phyloP scores from a whole-genome alignment of 2,113 vertebrate species.

The Gambusia affinis region DNA sequence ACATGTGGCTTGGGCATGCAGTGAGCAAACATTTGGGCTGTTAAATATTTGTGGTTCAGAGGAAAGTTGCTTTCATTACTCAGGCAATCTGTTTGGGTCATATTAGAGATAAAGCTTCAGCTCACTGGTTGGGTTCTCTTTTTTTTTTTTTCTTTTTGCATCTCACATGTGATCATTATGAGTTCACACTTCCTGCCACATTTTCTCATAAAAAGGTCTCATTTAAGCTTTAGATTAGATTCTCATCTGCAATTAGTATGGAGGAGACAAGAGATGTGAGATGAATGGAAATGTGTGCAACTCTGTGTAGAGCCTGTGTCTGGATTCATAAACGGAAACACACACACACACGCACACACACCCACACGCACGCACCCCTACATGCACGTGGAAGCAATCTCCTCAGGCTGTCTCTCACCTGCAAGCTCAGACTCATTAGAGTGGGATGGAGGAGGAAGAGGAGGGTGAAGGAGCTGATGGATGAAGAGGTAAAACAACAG shows the following conservation, averaged over 20 bases:
- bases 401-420: constrained; percentile 60
- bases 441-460: constrained; percentile 16
- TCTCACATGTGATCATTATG: constrained; percentile 15
- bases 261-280: constrained; percentile 48
- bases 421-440: constrained; percentile 54
- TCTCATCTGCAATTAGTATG: constrained; percentile 63
- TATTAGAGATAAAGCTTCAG: not conserved
- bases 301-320: constrained; percentile 33
- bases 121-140: not conserved
- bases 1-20: constrained; percentile 9
- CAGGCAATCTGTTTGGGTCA: not conserved
- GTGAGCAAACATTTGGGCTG: constrained; percentile 3
- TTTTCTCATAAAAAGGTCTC: constrained; percentile 3
- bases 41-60: constrained; percentile 23
- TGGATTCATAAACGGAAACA: constrained; percentile 19
- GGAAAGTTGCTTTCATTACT: constrained; percentile 7
- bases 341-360: constrained; percentile 12
- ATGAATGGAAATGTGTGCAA: constrained; percentile 22
- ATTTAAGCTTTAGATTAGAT: constrained; percentile 48
- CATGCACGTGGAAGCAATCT: constrained; percentile 1
- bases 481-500: not conserved
- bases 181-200: constrained; percentile 4
- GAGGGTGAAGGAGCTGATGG: constrained; percentile 7
- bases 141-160: not conserved
- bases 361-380: constrained; percentile 20